Evolutionary conservation across 2,888 invertebrate genomes (phyloP), one percentile per base, ranked within the genome.

Genomic region (Drosophila villosipedis): DNA sequence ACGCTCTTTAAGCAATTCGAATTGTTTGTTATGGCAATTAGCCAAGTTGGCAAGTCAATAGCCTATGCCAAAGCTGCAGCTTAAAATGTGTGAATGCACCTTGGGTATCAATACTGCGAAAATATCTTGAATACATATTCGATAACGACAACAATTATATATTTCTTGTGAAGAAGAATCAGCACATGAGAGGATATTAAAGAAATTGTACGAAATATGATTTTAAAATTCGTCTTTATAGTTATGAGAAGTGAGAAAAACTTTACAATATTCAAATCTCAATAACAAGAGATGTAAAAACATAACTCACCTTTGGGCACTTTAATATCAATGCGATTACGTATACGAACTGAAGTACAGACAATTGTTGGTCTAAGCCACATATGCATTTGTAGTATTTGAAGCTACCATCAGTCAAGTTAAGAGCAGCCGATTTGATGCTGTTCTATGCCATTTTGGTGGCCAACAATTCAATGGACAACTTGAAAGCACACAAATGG

Each of bases 21-120:
- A 57, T 74, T 68, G 68, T 63, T 67, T 72, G 31, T 22, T 35
- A 55, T 19, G 47, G 62, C 67, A 73, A 84, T 83, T 86, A 79
- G 86, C 63, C 61, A 77, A 54, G 64, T 54, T 60, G 25, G 14
- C 43, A 5, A 35, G 53, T 53, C 49, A 62, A 39, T 19, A 35
- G 41, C 35, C 4, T 19, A 10, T 19, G 49, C 25, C 6, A 7
- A 28, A 33, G 41, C 31, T 37, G 16, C 14, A n/a, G 61, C 19
- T 52, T 39, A 43, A 31, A 31, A 43, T 6, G 43, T 58, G 7
- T 25, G 43, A 31, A 31, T 43, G 16, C 16, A 43, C 6, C 16
- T 58, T 43, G 58, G 19, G 12, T 12, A 30, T 12, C 4, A 22
- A 33, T 33, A 50, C 30, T 14, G 47, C 6, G 47, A 22, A 47